Evolutionary conservation across 2,888 invertebrate species (phyloP).

Genomic region (Serripes groenlandicus): DNA sequence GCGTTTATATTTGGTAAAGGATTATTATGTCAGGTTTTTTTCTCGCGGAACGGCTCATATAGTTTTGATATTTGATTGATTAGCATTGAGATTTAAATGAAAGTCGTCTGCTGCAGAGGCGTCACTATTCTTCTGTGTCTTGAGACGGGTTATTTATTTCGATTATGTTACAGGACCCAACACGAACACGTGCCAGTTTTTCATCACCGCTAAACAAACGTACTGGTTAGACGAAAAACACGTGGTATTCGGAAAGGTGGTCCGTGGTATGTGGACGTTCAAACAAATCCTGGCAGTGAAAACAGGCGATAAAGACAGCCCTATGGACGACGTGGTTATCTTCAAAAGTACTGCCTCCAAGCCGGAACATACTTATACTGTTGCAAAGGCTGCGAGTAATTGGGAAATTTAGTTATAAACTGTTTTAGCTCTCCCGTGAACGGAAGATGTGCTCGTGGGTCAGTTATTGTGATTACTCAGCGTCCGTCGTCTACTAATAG

Average conservation of each 20-base stretch:
- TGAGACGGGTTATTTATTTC: too few relatives aligned
- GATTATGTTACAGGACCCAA: constrained; percentile 90
- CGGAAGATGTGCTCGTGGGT: too few relatives aligned
- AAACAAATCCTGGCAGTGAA: constrained; percentile 92
- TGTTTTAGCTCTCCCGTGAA: too few relatives aligned
- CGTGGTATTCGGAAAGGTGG: constrained; percentile 94
- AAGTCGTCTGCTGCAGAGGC: too few relatives aligned
- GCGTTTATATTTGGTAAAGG: too few relatives aligned
- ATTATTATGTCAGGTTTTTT: too few relatives aligned
- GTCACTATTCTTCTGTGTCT: too few relatives aligned
- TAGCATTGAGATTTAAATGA: too few relatives aligned
- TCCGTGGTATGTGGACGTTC: constrained; percentile 93
- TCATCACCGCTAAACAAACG: constrained; percentile 94
- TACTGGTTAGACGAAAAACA: constrained; percentile 96
- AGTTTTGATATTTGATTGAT: too few relatives aligned
- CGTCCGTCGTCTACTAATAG: too few relatives aligned
- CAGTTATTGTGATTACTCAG: too few relatives aligned
- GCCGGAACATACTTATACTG: constrained; percentile 73
- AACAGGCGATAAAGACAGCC: constrained; percentile 90
- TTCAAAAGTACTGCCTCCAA: constrained; percentile 89
- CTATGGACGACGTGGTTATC: constrained; percentile 90
- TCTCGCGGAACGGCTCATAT: too few relatives aligned
- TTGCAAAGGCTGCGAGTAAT: constrained; percentile 53
- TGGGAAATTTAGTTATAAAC: constrained; percentile 50
- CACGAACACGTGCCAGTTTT: constrained; percentile 97